Evolutionary conservation across 2,113 vertebrate species (phyloP).

Genomic region (Otis tarda): DNA sequence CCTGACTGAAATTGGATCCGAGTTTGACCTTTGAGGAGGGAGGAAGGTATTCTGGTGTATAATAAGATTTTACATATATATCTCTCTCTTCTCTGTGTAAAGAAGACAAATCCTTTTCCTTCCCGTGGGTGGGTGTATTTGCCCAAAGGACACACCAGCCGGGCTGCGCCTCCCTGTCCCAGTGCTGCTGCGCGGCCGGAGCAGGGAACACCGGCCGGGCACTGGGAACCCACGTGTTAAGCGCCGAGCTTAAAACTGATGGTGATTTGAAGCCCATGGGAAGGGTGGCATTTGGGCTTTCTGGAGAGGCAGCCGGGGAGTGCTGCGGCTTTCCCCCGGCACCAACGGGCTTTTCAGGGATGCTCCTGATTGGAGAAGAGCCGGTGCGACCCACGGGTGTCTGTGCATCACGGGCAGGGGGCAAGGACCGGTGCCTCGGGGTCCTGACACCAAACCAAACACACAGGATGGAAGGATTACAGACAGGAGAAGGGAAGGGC

Average conservation of each 20-base stretch:
- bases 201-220: not conserved
- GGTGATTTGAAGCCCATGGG: not conserved
- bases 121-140: not conserved
- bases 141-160: not conserved
- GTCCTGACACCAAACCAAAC: not conserved
- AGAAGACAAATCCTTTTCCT: constrained; percentile 8
- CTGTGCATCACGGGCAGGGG: fast-evolving
- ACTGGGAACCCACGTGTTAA: not conserved
- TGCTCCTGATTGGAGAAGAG: not conserved
- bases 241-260: fast-evolving
- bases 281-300: not conserved
- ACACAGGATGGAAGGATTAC: not conserved
- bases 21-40: constrained; percentile 68
- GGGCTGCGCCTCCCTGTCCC: not conserved
- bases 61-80: not conserved
- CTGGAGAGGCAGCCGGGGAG: not conserved
- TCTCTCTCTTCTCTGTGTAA: not conserved
- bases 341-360: not conserved
- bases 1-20: constrained; percentile 71
- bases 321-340: not conserved
- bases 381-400: fast-evolving
- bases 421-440: not conserved
- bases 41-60: constrained; percentile 56
- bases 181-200: not conserved
- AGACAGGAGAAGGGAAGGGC: not conserved